phyloP scores from a whole-genome alignment of 2,888 invertebrate genomes.

The Xylocampa areola region DNA sequence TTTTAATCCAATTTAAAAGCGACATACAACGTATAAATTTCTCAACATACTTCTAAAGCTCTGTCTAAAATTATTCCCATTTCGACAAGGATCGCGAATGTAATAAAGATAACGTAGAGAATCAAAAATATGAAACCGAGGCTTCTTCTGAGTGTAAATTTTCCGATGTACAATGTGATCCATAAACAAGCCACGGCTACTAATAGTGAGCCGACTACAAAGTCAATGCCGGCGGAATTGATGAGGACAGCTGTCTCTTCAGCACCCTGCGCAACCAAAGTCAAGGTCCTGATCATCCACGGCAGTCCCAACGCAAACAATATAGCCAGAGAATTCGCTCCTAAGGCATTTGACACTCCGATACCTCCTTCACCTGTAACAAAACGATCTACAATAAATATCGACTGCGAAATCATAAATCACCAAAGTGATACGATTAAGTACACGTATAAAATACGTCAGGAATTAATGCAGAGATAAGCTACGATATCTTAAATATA shows the following conservation, averaged over 20 bases:
- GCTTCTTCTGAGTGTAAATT: constrained; percentile 92
- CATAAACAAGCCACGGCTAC: constrained; percentile 93
- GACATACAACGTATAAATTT: constrained; percentile 17
- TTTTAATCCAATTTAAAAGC: constrained; percentile 37
- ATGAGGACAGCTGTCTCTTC: constrained; percentile 90
- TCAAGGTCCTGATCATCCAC: constrained; percentile 94
- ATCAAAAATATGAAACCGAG: constrained; percentile 92
- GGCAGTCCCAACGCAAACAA: constrained; percentile 95
- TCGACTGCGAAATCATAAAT: constrained; percentile 6
- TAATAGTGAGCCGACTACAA: constrained; percentile 94
- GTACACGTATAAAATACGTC: too few relatives aligned
- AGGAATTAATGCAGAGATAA: constrained; percentile 17
- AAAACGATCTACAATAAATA: constrained; percentile 38
- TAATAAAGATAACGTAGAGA: constrained; percentile 93
- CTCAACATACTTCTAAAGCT: constrained; percentile 48
- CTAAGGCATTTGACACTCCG: constrained; percentile 96
- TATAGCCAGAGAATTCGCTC: constrained; percentile 96
- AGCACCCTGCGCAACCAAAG: constrained; percentile 83
- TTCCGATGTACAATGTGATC: constrained; percentile 91
- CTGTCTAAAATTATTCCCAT: constrained; percentile 91
- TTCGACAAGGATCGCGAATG: constrained; percentile 94
- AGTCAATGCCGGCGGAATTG: constrained; percentile 94
- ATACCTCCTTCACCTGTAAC: constrained; percentile 94
- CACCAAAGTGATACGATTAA: too few relatives aligned
- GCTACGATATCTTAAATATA: constrained; percentile 16